phyloP scores from a whole-genome alignment of 2,888 invertebrate species.

The Mycalesis mineus region DNA sequence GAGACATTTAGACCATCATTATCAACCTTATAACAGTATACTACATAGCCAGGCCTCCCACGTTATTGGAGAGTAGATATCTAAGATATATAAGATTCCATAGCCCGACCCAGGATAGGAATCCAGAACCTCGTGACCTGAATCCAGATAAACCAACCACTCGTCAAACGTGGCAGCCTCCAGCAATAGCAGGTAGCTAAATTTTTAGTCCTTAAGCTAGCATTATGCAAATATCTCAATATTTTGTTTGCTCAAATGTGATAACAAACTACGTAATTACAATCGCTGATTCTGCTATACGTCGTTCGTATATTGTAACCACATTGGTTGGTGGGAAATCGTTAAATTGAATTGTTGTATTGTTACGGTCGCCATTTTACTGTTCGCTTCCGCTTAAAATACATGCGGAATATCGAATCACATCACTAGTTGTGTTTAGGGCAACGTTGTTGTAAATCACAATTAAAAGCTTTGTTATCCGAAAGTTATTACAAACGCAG shows the following conservation, averaged over 20 bases:
- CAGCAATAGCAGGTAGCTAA: no score
- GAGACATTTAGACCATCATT: no score
- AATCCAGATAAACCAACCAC: no score
- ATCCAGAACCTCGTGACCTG: no score
- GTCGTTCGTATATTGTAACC: slow-evolving; percentile 17
- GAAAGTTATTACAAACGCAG: no score
- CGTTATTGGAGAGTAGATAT: no score
- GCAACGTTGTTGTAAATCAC: neutral
- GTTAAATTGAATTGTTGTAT: slow-evolving; percentile 18
- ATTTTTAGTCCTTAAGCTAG: slow-evolving; percentile 51
- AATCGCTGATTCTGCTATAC: slow-evolving; percentile 20
- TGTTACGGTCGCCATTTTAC: slow-evolving; percentile 13
- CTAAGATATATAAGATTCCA: no score
- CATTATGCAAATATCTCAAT: slow-evolving; percentile 72
- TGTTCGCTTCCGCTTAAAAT: slow-evolving; percentile 8
- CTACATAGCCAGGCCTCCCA: no score
- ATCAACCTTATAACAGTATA: no score
- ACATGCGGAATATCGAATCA: neutral
- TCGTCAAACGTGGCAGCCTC: no score
- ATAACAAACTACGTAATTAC: slow-evolving; percentile 33
- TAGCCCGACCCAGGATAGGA: no score
- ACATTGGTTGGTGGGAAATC: slow-evolving; percentile 17
- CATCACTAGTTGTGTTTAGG: slow-evolving; percentile 2
- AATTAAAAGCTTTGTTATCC: neutral
- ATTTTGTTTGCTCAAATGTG: slow-evolving; percentile 56